A percentile compares a stretch with the other conserved stretches of the same genome.
Evolutionary conservation across 2,888 invertebrate species (phyloP).

Genomic region (Pinctada fucata): DNA sequence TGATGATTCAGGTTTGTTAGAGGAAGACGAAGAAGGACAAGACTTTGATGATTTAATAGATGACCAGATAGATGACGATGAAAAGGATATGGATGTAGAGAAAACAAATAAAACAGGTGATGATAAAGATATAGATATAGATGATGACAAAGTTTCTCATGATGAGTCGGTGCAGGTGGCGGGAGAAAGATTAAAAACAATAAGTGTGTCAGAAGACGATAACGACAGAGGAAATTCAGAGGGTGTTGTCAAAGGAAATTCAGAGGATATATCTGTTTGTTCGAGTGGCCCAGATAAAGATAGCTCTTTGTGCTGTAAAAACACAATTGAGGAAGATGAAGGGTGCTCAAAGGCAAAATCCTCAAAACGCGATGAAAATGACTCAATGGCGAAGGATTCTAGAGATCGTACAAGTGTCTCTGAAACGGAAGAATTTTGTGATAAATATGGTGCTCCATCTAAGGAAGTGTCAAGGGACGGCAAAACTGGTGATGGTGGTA

Average conservation of each 20-base stretch:
- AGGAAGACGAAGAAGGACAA: conserved; percentile 3
- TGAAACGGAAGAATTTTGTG: conserved; percentile 30
- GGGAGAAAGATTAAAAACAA: no score
- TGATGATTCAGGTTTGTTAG: not conserved
- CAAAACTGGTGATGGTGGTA: conserved; percentile 3
- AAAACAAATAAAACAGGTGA: not conserved
- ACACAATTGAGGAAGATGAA: not conserved
- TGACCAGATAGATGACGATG: conserved; percentile 40
- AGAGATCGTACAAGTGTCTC: conserved; percentile 20
- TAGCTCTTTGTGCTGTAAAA: no score
- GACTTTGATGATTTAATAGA: conserved; percentile 34
- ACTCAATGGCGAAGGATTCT: not conserved
- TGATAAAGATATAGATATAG: not conserved
- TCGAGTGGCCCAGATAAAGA: no score
- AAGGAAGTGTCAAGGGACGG: not conserved
- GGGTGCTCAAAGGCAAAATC: no score
- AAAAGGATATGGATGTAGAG: conserved; percentile 13
- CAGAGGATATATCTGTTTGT: no score
- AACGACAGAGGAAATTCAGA: no score
- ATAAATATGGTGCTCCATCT: conserved; percentile 17
- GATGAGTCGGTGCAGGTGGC: no score
- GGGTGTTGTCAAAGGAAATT: no score
- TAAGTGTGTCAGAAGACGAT: no score
- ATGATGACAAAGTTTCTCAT: no score
- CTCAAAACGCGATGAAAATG: not conserved